These are phyloP conservation scores for Asobara japonica DNA, from an alignment of 1,140 invertebrate genomes.

Conservation along the genomic window DNA sequence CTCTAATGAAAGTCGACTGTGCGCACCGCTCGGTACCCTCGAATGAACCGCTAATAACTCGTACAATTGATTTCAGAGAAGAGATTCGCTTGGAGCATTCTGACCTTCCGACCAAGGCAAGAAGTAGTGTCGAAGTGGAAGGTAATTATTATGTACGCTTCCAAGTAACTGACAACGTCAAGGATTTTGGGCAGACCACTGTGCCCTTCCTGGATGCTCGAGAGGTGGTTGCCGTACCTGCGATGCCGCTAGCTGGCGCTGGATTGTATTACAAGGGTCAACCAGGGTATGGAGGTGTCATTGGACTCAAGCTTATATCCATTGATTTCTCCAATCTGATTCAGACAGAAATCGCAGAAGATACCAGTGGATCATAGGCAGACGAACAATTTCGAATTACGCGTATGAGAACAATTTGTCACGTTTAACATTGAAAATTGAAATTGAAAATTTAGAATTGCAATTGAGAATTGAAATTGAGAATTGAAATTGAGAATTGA, in stretches of 20 bases:
- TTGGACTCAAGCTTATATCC: background rate
- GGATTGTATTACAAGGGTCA: background rate
- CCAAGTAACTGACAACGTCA: slow-evolving; percentile 10
- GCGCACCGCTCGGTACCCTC: too few species aligned
- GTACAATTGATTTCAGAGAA: background rate
- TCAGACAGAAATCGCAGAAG: too few species aligned
- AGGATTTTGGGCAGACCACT: slow-evolving; percentile 1
- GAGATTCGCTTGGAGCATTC: background rate
- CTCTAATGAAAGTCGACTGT: too few species aligned
- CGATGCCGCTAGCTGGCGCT: background rate
- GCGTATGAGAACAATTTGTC: too few species aligned
- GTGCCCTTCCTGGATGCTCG: background rate
- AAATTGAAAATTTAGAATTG: too few species aligned
- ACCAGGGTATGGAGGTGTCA: background rate
- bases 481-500: too few species aligned
- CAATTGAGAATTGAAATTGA: too few species aligned
- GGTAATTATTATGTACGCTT: background rate
- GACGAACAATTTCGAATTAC: too few species aligned
- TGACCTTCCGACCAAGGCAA: background rate
- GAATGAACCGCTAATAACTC: too few species aligned
- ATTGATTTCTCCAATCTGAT: background rate
- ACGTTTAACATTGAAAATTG: too few species aligned
- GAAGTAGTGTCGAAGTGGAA: background rate
- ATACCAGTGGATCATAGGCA: too few species aligned
- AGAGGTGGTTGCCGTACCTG: background rate